phyloP scores from a whole-genome alignment of 2,797 vertebrate genomes.

The Podarcis siculus region DNA sequence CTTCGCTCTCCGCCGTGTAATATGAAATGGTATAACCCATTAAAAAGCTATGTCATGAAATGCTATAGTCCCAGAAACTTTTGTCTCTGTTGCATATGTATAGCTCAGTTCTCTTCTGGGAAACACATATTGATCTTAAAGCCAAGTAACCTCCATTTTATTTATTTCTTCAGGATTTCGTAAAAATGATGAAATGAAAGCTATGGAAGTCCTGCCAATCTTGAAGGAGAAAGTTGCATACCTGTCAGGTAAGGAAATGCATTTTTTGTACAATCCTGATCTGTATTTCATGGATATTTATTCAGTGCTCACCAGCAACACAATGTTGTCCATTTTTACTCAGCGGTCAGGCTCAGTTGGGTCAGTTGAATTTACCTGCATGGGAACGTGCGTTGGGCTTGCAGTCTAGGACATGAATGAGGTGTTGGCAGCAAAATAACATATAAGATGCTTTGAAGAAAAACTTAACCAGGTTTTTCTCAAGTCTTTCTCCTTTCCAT shows the following conservation, averaged over 20 bases:
- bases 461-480: too few relatives aligned
- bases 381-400: neutral
- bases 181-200: constrained; percentile 98
- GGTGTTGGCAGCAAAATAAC: neutral
- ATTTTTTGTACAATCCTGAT: neutral
- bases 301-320: neutral
- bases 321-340: neutral
- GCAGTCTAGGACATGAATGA: neutral
- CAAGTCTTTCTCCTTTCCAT: neutral
- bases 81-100: neutral
- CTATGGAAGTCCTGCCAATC: constrained; percentile 97
- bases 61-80: too few relatives aligned
- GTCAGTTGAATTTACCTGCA: neutral
- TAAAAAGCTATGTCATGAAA: neutral
- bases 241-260: constrained; percentile 87
- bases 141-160: constrained; percentile 43
- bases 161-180: constrained; percentile 86
- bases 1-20: neutral
- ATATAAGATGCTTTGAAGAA: neutral
- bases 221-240: constrained; percentile 99
- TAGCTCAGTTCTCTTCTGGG: neutral
- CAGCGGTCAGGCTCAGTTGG: neutral
- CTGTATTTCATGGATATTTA: neutral
- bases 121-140: neutral
- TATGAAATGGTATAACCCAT: neutral